Base-by-base conservation (phyloP, 2,797 vertebrate genomes). In the Sebastes matsubarae region DNA sequence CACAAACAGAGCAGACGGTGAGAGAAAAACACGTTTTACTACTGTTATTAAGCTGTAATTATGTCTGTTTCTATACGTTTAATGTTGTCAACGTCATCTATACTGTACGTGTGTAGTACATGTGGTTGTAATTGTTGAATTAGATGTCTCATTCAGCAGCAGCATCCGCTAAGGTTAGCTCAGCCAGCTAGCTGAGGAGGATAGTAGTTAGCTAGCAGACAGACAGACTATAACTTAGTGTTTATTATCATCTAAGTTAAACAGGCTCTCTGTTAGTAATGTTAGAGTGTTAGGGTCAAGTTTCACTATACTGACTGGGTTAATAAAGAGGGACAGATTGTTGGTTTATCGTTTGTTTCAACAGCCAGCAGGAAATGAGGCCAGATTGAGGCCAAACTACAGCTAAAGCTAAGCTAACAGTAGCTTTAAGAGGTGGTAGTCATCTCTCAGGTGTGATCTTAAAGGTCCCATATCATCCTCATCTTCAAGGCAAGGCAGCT, bases 1-100 rank as follows among this genome's bases (percentile, higher is more conserved):
- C 90, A 92, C 92, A 89, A 92, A 92, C 86, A 90, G 81, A 91
- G 91, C 90, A 94, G 80, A 93, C 94, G 96, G 96, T 96, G 91
- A 72, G 94, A 69, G 34, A 46, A 75, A 61, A 74, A 34, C 14
- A 8, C 1, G 6, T 22, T 0, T 61, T 8, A 72, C 75, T 55
- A 11, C 18, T 8, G 2, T 20, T 59, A n/a, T 13, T 30, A 2
- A 0, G 2, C 3, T 59, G 2, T 27, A 38, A 16, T 2, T 18
- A 1, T 24, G 10, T 1, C 30, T 52, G 1, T 4, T 5, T 14
- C 24, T 27, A 36, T 7, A 13, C 1, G n/a, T 5, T 50, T 1
- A 14, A 20, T 14, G 1, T 2, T n/a, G 22, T 25, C 6, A 18
- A 5, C 1, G 1, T 14, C 1, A 34, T 12, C 0, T 32, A 1